These are phyloP conservation scores for Drosophila paranaensis DNA, from an alignment of 2,888 invertebrate species.

Conservation along the genomic window DNA sequence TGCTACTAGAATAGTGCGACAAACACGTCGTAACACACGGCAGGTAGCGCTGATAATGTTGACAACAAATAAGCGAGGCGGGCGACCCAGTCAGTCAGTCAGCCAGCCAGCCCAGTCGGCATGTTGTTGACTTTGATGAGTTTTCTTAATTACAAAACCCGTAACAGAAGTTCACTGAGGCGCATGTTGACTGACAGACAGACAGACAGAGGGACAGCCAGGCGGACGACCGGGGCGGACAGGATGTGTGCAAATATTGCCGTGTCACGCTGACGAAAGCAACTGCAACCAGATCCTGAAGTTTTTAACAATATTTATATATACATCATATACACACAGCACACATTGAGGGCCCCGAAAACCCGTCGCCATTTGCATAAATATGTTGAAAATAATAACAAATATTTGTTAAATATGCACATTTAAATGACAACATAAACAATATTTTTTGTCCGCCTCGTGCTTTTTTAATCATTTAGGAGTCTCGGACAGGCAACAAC, in stretches of 20 bases:
- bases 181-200: constrained; percentile 41
- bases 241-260: constrained; percentile 69
- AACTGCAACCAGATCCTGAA: constrained; percentile 32
- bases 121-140: constrained; percentile 78
- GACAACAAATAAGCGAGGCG: constrained; percentile 59
- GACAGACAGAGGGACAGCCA: constrained; percentile 8
- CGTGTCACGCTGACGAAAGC: constrained; percentile 58
- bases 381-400: constrained; percentile 46
- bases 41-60: constrained; percentile 49
- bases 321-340: not conserved
- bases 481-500: constrained; percentile 24
- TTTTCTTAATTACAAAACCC: constrained; percentile 78
- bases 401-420: constrained; percentile 56
- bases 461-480: constrained; percentile 40
- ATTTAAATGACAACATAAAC: constrained; percentile 47
- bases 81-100: constrained; percentile 39
- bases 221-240: constrained; percentile 10
- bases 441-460: constrained; percentile 27
- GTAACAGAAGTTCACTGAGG: constrained; percentile 63
- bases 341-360: not conserved
- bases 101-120: constrained; percentile 43
- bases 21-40: constrained; percentile 11
- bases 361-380: constrained; percentile 32
- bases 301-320: constrained; percentile 16
- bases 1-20: constrained; percentile 47